Evolutionary conservation across 2,888 invertebrate genomes (phyloP), one percentile per base, ranked within the genome.

Genomic region (Chymomyza caudatula): DNA sequence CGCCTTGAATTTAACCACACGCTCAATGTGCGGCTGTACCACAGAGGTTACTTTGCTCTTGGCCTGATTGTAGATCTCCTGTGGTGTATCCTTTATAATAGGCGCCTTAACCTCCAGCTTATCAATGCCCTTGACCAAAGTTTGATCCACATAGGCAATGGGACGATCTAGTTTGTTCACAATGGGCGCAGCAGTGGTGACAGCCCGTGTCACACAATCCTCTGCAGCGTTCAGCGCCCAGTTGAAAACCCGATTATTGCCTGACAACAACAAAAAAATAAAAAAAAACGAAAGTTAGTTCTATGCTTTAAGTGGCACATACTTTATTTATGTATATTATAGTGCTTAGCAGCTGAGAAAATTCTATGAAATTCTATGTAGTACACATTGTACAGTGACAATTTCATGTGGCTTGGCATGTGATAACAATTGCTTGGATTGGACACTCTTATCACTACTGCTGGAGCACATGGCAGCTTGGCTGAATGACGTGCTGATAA

Each of bases 181-280:
- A 73, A 92, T 92, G 0, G 94, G 94, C 13, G 90, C 90, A 0
- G 89, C 90, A 2, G 93, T 93, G 23, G 91, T 91, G 0, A 94
- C 92, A 0, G 94, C 93, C 73, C 92, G 92, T 25, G 93, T 91
- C 1, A 94, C 92, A 23, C 93, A 91, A 72, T 90, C 90, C 82
- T 94, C 94, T 0, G 94, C 93, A 1, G 94, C 93, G 19, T 92
- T 93, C 3, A 94, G 89, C 0, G 94, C 94, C 94, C 94, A 94
- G 89, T 93, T 93, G 19, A 94, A 91, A 58, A 94, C 91, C 3
- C 93, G 92, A 86, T 94, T 94, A 17, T 93, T 92, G 60, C 93
- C 94, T 93, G 72, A 13, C 82, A 79, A 60, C 55, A 23, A 13
- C 43, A 51, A 17, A 11, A 37, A 8, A 37, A 11, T 11, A 37